These are phyloP conservation scores for Blomia tropicalis DNA, from an alignment of 2,888 invertebrate genomes.

Conservation along the genomic window DNA sequence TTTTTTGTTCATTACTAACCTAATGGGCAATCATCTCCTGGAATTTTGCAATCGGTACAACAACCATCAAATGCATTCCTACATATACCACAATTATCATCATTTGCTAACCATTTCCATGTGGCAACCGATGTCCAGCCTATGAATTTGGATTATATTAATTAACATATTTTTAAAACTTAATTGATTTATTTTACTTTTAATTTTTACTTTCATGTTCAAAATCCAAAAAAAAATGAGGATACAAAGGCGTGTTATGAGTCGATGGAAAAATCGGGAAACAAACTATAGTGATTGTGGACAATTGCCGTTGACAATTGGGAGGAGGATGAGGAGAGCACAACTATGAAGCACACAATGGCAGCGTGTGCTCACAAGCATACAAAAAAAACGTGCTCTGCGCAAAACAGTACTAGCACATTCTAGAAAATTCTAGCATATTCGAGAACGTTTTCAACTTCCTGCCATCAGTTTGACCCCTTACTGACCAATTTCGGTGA, in stretches of 20 bases:
- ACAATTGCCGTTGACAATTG: not conserved
- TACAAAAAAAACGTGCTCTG: not conserved
- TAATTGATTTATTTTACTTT: not conserved
- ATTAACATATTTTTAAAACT: too few species aligned
- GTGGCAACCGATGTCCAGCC: conserved; percentile 82
- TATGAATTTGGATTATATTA: not conserved
- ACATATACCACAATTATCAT: conserved; percentile 97
- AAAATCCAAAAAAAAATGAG: not conserved
- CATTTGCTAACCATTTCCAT: conserved; percentile 98
- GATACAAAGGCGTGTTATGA: not conserved
- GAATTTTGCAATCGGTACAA: conserved; percentile 90
- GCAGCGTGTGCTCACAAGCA: not conserved
- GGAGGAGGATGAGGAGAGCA: not conserved
- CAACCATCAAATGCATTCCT: conserved; percentile 97
- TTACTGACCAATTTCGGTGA: not conserved
- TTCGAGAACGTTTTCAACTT: too few species aligned
- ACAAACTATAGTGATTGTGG: not conserved
- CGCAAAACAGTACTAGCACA: not conserved
- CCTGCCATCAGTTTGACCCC: not conserved
- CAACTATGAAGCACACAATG: not conserved
- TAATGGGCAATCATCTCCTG: conserved; percentile 92
- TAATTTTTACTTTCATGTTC: conserved; percentile 12
- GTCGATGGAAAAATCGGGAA: not conserved
- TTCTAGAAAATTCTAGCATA: not conserved
- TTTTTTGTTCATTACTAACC: conserved; percentile 35